A percentile compares a stretch with the other conserved stretches of the same genome.
These are phyloP conservation scores for Labroides dimidiatus DNA, from an alignment of 2,797 vertebrate species.

Conservation along the genomic window DNA sequence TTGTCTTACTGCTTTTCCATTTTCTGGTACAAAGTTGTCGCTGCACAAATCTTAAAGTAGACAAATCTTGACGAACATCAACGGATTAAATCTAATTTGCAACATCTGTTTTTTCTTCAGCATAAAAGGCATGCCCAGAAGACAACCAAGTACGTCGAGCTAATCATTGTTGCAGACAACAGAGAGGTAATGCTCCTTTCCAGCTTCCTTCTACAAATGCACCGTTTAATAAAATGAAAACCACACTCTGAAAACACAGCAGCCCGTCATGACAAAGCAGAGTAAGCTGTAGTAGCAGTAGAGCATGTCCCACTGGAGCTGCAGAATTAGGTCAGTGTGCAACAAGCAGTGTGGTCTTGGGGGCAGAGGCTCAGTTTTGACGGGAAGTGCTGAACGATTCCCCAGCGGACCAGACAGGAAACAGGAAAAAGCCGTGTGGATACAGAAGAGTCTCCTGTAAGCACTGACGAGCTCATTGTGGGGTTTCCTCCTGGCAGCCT, in stretches of 20 bases:
- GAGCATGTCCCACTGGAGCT: conserved; percentile 49
- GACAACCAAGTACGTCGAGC: conserved; percentile 96
- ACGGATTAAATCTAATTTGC: not conserved
- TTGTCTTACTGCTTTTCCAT: no score
- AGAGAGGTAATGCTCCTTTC: conserved; percentile 89
- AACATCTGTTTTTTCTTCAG: conserved; percentile 74
- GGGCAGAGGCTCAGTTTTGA: conserved; percentile 52
- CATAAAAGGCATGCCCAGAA: conserved; percentile 92
- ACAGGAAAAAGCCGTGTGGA: conserved; percentile 73
- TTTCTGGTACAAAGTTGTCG: not conserved
- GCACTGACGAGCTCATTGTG: conserved; percentile 49
- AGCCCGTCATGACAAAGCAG: conserved; percentile 10
- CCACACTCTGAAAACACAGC: conserved; percentile 26
- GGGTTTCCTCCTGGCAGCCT: conserved; percentile 55
- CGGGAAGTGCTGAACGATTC: conserved; percentile 78
- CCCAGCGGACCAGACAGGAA: conserved; percentile 76
- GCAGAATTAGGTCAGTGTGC: conserved; percentile 75
- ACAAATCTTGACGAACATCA: not conserved
- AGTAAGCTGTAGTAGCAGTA: conserved; percentile 52
- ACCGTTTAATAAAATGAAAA: conserved; percentile 20
- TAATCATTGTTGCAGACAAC: conserved; percentile 98
- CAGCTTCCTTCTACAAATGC: conserved; percentile 22
- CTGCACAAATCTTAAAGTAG: not conserved
- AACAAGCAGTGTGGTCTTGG: conserved; percentile 66
- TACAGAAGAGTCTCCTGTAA: conserved; percentile 61